Evolutionary conservation across 2,888 invertebrate genomes (phyloP).

Genomic region (Caenorhabditis doughertyi): DNA sequence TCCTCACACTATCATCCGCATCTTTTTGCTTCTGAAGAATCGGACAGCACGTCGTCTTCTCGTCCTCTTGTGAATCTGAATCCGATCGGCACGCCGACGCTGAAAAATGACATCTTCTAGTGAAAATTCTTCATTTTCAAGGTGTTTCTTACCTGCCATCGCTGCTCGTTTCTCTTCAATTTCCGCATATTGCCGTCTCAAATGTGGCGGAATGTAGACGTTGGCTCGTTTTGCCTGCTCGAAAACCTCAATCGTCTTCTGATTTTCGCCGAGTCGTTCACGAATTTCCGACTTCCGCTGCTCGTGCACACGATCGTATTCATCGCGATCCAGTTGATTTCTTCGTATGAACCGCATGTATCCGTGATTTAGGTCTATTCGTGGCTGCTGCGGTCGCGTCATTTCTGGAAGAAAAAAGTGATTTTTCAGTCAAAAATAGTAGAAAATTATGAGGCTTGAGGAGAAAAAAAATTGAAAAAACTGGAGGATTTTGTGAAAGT

Average conservation of each 20-base stretch:
- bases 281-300: slow-evolving; percentile 65
- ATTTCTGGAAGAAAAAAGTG: slow-evolving; percentile 29
- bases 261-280: slow-evolving; percentile 26
- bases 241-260: not conserved
- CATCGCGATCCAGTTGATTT: slow-evolving; percentile 76
- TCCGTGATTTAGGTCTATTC: slow-evolving; percentile 75
- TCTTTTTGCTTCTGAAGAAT: slow-evolving; percentile 15
- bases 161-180: not conserved
- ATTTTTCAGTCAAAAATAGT: not conserved
- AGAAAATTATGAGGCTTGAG: not conserved
- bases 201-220: slow-evolving; percentile 65
- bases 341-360: slow-evolving; percentile 73
- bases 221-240: slow-evolving; percentile 5
- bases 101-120: slow-evolving; percentile 1
- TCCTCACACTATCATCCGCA: slow-evolving; percentile 31
- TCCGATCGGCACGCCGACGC: slow-evolving; percentile 31
- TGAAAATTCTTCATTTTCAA: not conserved
- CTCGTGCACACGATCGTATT: slow-evolving; percentile 71
- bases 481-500: too few species aligned
- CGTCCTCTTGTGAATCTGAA: slow-evolving; percentile 40
- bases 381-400: slow-evolving; percentile 46
- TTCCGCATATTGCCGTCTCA: slow-evolving; percentile 37
- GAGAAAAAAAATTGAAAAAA: not conserved
- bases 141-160: not conserved
- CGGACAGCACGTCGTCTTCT: not conserved